A percentile compares a stretch with the other conserved stretches of the same genome.
phyloP scores from a whole-genome alignment of 2,113 vertebrate species.

The Toxotes chatareus region DNA sequence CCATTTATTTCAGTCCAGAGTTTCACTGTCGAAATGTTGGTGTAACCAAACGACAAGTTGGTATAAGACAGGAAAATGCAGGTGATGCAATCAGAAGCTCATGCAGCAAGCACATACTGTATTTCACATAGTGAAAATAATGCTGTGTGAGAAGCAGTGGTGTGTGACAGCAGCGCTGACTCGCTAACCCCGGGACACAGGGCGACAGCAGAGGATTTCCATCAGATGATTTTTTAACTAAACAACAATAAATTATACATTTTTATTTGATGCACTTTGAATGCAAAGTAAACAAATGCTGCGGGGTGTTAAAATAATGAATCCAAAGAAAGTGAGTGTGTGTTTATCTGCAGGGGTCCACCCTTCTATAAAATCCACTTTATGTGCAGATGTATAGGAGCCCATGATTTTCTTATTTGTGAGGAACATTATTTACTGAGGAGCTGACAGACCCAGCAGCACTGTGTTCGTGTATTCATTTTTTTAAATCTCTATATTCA shows the following conservation, averaged over 20 bases:
- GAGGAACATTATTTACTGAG: conserved; percentile 33
- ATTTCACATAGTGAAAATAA: background rate
- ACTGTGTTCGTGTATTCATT: background rate
- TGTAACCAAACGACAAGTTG: background rate
- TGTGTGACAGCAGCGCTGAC: conserved; percentile 16
- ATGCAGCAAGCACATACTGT: background rate
- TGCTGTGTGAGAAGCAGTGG: conserved; percentile 10
- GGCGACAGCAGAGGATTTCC: background rate
- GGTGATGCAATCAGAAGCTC: background rate
- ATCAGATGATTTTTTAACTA: conserved; percentile 14
- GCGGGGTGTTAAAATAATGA: conserved; percentile 29
- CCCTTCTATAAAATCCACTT: conserved; percentile 43
- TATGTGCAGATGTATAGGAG: conserved; percentile 53
- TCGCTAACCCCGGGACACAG: conserved; percentile 22
- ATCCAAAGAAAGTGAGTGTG: conserved; percentile 15
- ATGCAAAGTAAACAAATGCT: conserved; percentile 44
- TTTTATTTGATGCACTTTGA: conserved; percentile 37
- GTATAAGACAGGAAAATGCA: background rate
- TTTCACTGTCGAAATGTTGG: background rate
- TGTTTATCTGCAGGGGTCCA: background rate
- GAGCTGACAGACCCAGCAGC: background rate
- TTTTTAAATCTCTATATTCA: background rate
- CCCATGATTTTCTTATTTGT: conserved; percentile 53
- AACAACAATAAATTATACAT: conserved; percentile 37
- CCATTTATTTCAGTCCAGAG: too few relatives aligned